Percentiles rank a stretch among this genome's conserved stretches.
Conservation (phyloP, 2,797 vertebrate species). For the Phrynocephalus forsythii region DNA sequence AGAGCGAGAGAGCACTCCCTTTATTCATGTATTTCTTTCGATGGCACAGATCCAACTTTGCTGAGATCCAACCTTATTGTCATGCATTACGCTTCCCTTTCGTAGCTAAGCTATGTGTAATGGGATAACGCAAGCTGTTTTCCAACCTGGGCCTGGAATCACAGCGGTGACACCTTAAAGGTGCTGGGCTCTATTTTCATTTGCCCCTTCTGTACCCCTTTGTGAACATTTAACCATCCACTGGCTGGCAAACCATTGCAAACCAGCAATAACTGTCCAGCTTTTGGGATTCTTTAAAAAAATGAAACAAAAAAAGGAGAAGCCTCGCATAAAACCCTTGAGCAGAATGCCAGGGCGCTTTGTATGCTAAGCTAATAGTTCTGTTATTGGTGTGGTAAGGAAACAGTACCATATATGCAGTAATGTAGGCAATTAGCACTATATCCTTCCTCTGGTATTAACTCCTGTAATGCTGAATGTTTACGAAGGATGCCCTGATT, state of each 20-base stretch:
- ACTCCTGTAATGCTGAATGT: not conserved
- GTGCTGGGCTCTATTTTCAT: conserved; percentile 46
- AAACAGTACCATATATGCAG: not conserved
- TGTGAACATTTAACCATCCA: not conserved
- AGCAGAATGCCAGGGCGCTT: not conserved
- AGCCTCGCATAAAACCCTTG: not conserved
- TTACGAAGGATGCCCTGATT: not conserved
- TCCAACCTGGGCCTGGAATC: conserved; percentile 68
- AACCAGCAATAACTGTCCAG: not conserved
- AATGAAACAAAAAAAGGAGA: not conserved
- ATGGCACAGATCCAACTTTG: conserved; percentile 75
- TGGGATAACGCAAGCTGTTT: conserved; percentile 78
- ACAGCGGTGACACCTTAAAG: conserved; percentile 71
- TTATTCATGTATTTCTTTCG: conserved; percentile 62
- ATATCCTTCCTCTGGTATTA: not conserved
- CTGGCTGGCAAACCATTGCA: conserved; percentile 1
- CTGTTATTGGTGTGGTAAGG: not conserved
- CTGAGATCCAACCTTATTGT: conserved; percentile 74
- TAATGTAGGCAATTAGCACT: not conserved
- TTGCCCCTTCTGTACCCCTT: conserved; percentile 1
- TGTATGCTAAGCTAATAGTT: conserved; percentile 15
- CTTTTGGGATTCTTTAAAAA: not conserved
- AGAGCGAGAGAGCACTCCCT: conserved; percentile 10
- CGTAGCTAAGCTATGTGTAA: conserved; percentile 76
- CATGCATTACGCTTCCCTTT: conserved; percentile 76